Percentiles rank a stretch among this genome's conserved stretches.
Evolutionary conservation across 2,888 invertebrate genomes (phyloP).

Genomic region (Caenorhabditis drosophilae): DNA sequence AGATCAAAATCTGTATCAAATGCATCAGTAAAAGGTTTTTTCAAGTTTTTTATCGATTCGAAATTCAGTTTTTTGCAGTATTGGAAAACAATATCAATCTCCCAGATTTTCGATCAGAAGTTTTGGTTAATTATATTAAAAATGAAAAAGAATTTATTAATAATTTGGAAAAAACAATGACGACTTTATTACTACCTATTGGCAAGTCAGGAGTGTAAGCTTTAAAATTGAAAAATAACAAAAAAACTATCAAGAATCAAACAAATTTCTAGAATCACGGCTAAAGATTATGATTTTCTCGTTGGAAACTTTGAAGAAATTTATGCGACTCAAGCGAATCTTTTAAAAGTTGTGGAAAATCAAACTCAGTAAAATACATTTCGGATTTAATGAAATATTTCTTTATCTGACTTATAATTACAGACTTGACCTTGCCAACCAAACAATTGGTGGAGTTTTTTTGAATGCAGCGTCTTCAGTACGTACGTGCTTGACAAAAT

Average conservation of each 20-base stretch:
- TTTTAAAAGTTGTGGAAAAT: conserved; percentile 72
- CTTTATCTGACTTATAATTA: conserved; percentile 8
- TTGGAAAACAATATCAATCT: conserved; percentile 14
- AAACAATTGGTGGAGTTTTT: conserved; percentile 89
- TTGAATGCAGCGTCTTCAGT: conserved; percentile 76
- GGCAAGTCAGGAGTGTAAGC: conserved; percentile 31
- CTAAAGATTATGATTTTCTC: conserved; percentile 78
- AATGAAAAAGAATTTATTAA: conserved; percentile 46
- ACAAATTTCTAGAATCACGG: conserved; percentile 32
- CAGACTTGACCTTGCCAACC: conserved; percentile 74
- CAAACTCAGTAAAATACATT: conserved; percentile 18
- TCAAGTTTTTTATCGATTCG: conserved; percentile 22
- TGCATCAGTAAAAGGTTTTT: conserved; percentile 21
- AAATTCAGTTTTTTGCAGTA: conserved; percentile 27
- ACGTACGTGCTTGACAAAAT: conserved; percentile 83
- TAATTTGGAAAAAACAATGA: conserved; percentile 36
- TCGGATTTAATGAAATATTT: neutral
- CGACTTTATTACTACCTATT: conserved; percentile 37
- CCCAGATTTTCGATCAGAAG: conserved; percentile 25
- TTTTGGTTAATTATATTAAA: conserved; percentile 24
- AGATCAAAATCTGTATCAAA: conserved; percentile 40
- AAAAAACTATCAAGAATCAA: neutral
- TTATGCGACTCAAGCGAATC: conserved; percentile 82
- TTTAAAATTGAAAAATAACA: neutral
- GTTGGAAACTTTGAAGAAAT: conserved; percentile 88